Conservation (phyloP, 2,888 invertebrate species). For the Standfussiana lucernea region DNA sequence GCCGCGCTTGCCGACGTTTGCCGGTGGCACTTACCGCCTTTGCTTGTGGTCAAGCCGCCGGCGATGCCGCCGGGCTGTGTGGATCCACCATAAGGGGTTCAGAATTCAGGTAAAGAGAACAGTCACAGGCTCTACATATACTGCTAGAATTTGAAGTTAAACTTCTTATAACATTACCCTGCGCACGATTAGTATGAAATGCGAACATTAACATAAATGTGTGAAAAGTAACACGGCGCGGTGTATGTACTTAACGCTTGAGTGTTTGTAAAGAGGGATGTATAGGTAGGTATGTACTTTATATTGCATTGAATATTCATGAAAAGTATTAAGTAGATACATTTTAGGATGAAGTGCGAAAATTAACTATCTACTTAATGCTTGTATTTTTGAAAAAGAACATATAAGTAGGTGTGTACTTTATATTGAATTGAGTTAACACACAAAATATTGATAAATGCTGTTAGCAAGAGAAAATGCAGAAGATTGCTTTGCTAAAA, state of each 20-base stretch:
- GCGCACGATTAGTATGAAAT: conserved; percentile 27
- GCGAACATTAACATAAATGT: conserved; percentile 14
- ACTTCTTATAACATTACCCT: conserved; percentile 44
- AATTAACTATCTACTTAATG: conserved; percentile 14
- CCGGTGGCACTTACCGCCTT: no score
- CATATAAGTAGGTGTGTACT: background rate
- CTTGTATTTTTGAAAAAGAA: background rate
- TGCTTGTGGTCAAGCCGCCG: no score
- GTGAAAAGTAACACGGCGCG: background rate
- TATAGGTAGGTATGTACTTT: background rate
- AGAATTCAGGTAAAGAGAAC: background rate
- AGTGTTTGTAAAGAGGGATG: background rate
- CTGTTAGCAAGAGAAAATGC: background rate
- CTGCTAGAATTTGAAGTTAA: conserved; percentile 22
- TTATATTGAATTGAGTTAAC: background rate
- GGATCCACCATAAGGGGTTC: no score
- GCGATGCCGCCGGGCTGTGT: no score
- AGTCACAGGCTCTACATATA: conserved; percentile 10
- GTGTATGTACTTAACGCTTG: background rate
- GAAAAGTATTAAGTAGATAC: background rate
- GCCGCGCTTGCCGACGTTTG: no score
- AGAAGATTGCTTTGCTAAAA: conserved; percentile 3
- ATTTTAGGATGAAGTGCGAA: conserved; percentile 10
- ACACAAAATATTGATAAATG: background rate
- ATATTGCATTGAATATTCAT: background rate